Percentiles rank a stretch among this genome's conserved stretches.
These are phyloP conservation scores for Willowsia nigromaculata DNA, from an alignment of 2,888 invertebrate genomes.

Conservation along the genomic window DNA sequence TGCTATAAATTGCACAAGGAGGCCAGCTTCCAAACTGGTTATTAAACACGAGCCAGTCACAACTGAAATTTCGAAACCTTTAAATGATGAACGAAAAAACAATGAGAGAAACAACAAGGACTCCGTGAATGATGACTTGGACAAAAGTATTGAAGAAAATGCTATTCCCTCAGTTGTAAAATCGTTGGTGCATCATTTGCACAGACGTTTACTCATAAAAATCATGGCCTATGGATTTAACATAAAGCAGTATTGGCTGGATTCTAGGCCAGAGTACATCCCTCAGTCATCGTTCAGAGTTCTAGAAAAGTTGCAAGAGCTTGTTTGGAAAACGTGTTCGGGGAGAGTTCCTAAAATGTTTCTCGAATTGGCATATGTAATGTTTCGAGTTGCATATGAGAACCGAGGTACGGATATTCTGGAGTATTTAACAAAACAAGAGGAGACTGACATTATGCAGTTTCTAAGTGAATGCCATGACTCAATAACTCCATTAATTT, in stretches of 20 bases:
- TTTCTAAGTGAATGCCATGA: slow-evolving; percentile 38
- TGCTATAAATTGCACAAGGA: slow-evolving; percentile 14
- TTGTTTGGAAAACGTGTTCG: slow-evolving; percentile 53
- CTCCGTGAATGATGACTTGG: too few relatives aligned
- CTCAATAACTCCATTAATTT: slow-evolving; percentile 23
- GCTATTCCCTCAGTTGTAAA: background rate
- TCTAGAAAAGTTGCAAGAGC: slow-evolving; percentile 40
- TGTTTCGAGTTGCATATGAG: slow-evolving; percentile 66
- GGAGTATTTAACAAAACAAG: slow-evolving; percentile 49
- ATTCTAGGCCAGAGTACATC: slow-evolving; percentile 25
- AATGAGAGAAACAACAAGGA: too few relatives aligned
- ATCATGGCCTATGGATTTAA: background rate
- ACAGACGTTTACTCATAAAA: background rate
- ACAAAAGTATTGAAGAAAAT: background rate
- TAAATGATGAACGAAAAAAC: too few relatives aligned
- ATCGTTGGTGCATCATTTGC: background rate
- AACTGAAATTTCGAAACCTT: background rate
- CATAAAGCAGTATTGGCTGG: background rate
- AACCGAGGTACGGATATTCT: slow-evolving; percentile 49
- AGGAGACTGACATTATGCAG: slow-evolving; percentile 34
- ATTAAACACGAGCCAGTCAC: background rate
- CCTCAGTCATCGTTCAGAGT: slow-evolving; percentile 47
- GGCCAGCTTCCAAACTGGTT: slow-evolving; percentile 27
- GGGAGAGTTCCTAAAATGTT: slow-evolving; percentile 46
- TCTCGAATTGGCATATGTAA: slow-evolving; percentile 52